phyloP scores from a whole-genome alignment of 2,888 invertebrate species.

The Chouioia cunea region DNA sequence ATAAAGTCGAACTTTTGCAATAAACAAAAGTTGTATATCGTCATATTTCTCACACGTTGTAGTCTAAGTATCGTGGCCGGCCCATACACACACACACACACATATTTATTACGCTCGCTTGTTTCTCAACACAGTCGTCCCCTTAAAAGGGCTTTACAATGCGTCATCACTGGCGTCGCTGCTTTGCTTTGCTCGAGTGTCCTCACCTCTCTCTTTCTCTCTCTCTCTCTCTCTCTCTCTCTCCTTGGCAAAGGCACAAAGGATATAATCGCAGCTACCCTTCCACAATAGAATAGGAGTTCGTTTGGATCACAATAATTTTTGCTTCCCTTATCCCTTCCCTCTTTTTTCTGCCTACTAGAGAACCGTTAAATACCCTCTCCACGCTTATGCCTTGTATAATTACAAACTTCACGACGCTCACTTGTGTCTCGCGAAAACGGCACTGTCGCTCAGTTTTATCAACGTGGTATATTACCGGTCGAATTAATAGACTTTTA shows the following conservation, averaged over 20 bases:
- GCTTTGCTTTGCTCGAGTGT: slow-evolving; percentile 57
- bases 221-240: slow-evolving; percentile 15
- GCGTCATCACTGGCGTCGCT: slow-evolving; percentile 65
- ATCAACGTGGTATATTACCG: slow-evolving; percentile 6
- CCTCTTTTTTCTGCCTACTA: slow-evolving; percentile 23
- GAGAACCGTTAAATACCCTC: slow-evolving; percentile 36
- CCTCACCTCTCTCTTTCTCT: slow-evolving; percentile 27
- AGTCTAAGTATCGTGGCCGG: slow-evolving; percentile 6
- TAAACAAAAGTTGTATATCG: too few species aligned
- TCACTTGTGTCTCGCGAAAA: too few species aligned
- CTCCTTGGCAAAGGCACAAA: slow-evolving; percentile 65
- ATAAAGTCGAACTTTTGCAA: too few species aligned
- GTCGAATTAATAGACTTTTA: slow-evolving; percentile 47
- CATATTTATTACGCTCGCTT: slow-evolving; percentile 44
- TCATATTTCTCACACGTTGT: too few species aligned
- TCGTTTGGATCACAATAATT: slow-evolving; percentile 69
- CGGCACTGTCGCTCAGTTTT: slow-evolving; percentile 40
- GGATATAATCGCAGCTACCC: slow-evolving; percentile 66
- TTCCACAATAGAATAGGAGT: slow-evolving; percentile 66
- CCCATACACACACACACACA: slow-evolving; percentile 18
- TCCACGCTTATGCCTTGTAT: slow-evolving; percentile 4
- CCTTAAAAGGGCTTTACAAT: slow-evolving; percentile 66
- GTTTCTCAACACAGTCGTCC: slow-evolving; percentile 52
- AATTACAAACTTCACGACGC: slow-evolving; percentile 32
- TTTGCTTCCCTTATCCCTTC: slow-evolving; percentile 44